Evolutionary conservation across 2,113 vertebrate genomes (phyloP).

Genomic region (Melanostigma gelatinosum): DNA sequence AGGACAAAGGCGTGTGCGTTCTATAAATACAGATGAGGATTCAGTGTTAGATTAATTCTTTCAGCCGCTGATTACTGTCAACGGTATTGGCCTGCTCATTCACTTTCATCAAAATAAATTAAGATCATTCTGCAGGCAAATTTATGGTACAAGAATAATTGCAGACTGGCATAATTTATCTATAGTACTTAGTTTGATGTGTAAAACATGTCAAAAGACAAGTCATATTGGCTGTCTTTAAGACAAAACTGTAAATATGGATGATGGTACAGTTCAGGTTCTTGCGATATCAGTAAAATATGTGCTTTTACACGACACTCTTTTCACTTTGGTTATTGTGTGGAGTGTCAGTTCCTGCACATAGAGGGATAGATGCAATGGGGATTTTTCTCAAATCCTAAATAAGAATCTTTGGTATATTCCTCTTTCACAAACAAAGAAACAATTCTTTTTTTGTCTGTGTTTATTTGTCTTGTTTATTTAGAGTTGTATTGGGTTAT

Average conservation of each 20-base stretch:
- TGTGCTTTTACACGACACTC: slow-evolving; percentile 22
- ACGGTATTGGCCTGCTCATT: background rate
- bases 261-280: slow-evolving; percentile 8
- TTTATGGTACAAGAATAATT: background rate
- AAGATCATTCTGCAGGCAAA: background rate
- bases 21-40: slow-evolving; percentile 65
- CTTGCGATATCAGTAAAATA: slow-evolving; percentile 52
- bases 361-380: slow-evolving; percentile 1
- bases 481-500: no score
- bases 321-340: slow-evolving; percentile 1
- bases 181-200: background rate
- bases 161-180: background rate
- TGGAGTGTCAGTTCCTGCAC: slow-evolving; percentile 15
- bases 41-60: slow-evolving; percentile 45
- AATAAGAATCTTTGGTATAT: background rate
- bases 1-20: slow-evolving; percentile 40
- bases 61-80: slow-evolving; percentile 11
- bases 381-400: background rate
- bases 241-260: background rate
- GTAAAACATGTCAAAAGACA: slow-evolving; percentile 27
- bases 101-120: background rate
- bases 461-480: background rate
- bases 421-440: background rate
- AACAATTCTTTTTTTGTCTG: background rate
- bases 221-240: slow-evolving; percentile 1